A percentile compares a stretch with the other conserved stretches of the same genome.
phyloP scores from a whole-genome alignment of 2,113 vertebrate genomes.

The Zosterops japonicus region DNA sequence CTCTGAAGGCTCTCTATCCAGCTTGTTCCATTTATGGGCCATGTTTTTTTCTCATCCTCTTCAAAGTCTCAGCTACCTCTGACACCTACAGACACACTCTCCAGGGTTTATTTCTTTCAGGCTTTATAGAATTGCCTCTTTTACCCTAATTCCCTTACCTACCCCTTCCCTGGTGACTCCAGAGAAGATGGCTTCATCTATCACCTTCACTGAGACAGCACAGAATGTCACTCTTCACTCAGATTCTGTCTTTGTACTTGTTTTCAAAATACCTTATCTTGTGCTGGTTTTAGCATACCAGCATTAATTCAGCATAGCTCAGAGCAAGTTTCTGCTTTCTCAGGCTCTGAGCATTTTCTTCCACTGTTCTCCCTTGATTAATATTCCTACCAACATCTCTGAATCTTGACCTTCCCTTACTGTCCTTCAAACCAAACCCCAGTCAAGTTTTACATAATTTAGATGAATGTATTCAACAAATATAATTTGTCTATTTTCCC shows the following conservation, averaged over 20 bases:
- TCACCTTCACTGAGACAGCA: neutral
- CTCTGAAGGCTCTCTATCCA: neutral
- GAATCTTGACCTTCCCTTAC: neutral
- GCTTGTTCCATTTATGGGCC: neutral
- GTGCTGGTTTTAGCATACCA: neutral
- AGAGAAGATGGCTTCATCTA: neutral
- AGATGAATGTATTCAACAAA: neutral
- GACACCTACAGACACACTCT: neutral
- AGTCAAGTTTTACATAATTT: neutral
- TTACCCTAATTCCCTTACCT: neutral
- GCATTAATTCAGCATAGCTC: neutral
- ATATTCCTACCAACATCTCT: neutral
- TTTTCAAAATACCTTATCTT: neutral
- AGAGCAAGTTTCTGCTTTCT: neutral
- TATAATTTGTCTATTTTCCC: accelerated
- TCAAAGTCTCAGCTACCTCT: neutral
- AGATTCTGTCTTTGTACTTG: neutral
- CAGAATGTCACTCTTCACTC: neutral
- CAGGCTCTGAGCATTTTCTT: neutral
- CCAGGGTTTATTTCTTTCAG: neutral
- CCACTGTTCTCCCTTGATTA: neutral
- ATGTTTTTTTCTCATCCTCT: neutral
- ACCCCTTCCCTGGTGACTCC: neutral
- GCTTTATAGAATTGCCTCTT: neutral
- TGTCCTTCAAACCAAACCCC: neutral